Evolutionary conservation across 2,113 vertebrate genomes (phyloP).

Genomic region (Nipponia nippon): DNA sequence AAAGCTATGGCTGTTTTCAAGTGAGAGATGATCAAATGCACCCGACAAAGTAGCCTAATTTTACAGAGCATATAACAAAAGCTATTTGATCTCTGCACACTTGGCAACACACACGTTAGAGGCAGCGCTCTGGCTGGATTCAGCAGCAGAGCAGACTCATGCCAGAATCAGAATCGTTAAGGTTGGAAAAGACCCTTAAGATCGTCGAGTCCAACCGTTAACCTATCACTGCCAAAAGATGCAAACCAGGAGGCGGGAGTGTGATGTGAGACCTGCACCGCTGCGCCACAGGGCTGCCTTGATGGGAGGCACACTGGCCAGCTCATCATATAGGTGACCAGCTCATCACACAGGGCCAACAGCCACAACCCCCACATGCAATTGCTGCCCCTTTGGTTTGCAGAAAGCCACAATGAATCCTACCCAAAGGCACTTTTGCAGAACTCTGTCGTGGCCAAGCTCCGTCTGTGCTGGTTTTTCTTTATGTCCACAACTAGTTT

Average conservation of each 20-base stretch:
- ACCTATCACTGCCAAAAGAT: background rate
- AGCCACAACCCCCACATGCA: background rate
- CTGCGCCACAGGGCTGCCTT: background rate
- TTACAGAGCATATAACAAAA: background rate
- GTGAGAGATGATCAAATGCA: background rate
- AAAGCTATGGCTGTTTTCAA: background rate
- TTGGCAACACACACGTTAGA: fast-evolving
- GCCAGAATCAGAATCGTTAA: background rate
- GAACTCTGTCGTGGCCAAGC: background rate
- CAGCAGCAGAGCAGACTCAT: background rate
- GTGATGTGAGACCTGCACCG: background rate
- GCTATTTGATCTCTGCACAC: background rate
- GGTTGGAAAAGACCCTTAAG: too few species aligned
- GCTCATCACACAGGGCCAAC: background rate
- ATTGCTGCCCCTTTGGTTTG: background rate
- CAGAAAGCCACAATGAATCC: background rate
- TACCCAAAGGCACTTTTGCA: background rate
- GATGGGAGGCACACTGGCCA: background rate
- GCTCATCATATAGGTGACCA: background rate
- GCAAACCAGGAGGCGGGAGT: background rate
- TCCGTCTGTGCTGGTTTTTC: background rate
- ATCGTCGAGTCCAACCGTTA: too few species aligned
- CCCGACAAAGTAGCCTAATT: background rate
- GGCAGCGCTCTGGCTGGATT: background rate
- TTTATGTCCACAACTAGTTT: background rate